Evolutionary conservation across 2,888 invertebrate species (phyloP), one percentile per base, ranked within the genome.

Genomic region (Stenurella melanura): DNA sequence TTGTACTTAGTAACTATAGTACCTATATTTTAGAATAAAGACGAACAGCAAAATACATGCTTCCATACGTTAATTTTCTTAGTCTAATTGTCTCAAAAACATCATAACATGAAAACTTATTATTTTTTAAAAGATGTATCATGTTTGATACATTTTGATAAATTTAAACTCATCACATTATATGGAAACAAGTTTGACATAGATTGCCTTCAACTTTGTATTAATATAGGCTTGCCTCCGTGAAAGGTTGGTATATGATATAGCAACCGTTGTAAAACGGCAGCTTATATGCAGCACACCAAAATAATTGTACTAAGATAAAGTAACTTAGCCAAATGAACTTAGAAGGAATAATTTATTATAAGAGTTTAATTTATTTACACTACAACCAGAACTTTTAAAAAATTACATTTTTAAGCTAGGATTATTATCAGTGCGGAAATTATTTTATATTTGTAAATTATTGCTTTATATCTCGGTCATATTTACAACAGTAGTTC

Each of bases 231-330:
- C 80, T 82, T 81, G 80, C 82, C 80, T 75, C 66, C 71, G 21
- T 70, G 70, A 74, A 76, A 67, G 79, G 73, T 77, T 77, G 79
- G 73, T 77, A 73, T 74, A 56, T 64, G 75, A 42, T 12, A 71
- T 54, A 66, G 34, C 70, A 42, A 70, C 60, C 70, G 70, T 70
- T 70, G 60, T 70, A n/a, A 70, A 60, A 56, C 63, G 79, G 80
- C 80, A 80, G 80, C 81, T 83, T 82, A 61, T 82, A 80, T 81
- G 82, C 80, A 83, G 82, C 82, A 83, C 82, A 81, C 82, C 81
- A 81, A 82, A 76, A 78, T 78, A 76, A 82, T 75, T 81, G 80
- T 81, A 80, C 80, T 78, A 78, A 80, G 76, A 79, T 70, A 74
- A 75, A 82, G 72, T 77, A 77, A 78, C 76, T 82, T 82, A 83